Base-by-base conservation (phyloP, 2,113 vertebrate species). In the Uropsilus gracilis region DNA sequence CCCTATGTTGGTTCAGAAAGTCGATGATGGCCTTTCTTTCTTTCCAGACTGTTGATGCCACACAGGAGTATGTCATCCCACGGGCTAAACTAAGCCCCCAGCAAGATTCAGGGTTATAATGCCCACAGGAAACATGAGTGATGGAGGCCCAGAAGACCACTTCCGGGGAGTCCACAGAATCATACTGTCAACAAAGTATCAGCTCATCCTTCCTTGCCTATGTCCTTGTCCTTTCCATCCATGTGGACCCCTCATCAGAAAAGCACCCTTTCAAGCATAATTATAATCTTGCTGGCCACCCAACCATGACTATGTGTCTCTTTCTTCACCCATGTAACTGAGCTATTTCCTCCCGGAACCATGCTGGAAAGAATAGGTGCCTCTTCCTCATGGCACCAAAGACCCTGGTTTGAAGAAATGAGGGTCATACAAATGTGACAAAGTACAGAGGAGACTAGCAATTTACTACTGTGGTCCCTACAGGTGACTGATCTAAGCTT, bases 41-140 rank as follows among this genome's bases (percentile, higher is more conserved):
- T 64, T 96, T 96, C 44, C 94, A 97, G 96, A 87, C 32, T 94
- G 94, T 87, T 97, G 94, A 97, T 57, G 55, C 89, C 76, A 82
- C 63, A 22, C 73, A 91, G 37, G 78, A 92, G 32, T 92, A 90
- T 75, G 69, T 86, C 39, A 94, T 93, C 50, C 80, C 89, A 64
- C 10, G 50, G 71, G 86, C 71, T 0, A 6, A 80, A n/a, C 8
- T 76, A 30, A 95, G 89, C 91, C 77, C 86, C 69, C 59, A 86
- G 32, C 90, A 97, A 86, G 96, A 95, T 30, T 82, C 86, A 50
- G 94, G 46, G 66, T 44, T 55, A 4, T 90, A 76, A 95, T 75
- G n/a, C 34, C 88, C 16, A 55, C 63, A 42, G n/a, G 91, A 82
- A 90, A 24, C 20, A 53, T 1, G 44, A 72, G 20, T 1, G 18